A percentile compares a stretch with the other conserved stretches of the same genome.
phyloP scores from a whole-genome alignment of 35 echinoderm and acorn worm species.

The Apostichopus japonicus region DNA sequence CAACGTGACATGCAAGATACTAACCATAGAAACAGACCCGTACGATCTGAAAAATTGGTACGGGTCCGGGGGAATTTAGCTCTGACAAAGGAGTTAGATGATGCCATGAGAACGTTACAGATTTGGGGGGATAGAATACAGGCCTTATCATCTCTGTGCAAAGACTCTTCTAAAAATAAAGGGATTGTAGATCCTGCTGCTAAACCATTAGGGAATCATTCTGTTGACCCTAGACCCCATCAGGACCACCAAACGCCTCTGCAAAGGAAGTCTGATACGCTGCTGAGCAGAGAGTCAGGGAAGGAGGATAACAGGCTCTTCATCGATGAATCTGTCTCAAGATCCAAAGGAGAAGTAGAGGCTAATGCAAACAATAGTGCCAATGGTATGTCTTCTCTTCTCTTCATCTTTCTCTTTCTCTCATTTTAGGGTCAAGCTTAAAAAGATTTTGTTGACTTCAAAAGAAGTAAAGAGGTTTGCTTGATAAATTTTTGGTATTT shows the following conservation, averaged over 20 bases:
- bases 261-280: background rate
- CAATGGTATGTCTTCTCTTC: conserved; percentile 15
- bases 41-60: conserved; percentile 45
- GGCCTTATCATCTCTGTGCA: conserved; percentile 22
- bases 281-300: background rate
- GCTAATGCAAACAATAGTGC: conserved; percentile 48
- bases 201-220: conserved; percentile 39
- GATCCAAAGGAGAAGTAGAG: conserved; percentile 23
- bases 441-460: background rate
- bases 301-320: background rate
- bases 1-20: background rate
- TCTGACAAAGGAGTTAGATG: conserved; percentile 52
- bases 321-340: conserved; percentile 39
- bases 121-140: conserved; percentile 46
- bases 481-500: too few species aligned
- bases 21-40: background rate
- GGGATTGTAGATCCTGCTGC: background rate
- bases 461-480: background rate
- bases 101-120: conserved; percentile 44
- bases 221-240: conserved; percentile 44
- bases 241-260: conserved; percentile 19
- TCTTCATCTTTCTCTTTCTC: background rate
- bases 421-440: too few species aligned
- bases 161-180: background rate
- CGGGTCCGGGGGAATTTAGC: background rate